Base-by-base conservation (phyloP, 2,888 invertebrate genomes). In the Periphyllus acericola region DNA sequence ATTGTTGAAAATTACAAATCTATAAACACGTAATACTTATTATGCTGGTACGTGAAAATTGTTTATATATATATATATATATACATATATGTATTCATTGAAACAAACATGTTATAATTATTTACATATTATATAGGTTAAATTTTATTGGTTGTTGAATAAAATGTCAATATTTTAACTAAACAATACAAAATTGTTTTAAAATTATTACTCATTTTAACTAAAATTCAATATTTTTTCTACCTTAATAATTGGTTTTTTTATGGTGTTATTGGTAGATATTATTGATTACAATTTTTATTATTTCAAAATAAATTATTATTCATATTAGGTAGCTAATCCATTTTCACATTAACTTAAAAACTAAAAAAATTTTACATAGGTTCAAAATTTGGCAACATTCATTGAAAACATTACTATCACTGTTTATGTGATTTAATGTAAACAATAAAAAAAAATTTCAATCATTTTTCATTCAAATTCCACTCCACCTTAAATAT, bases 11-110 rank as follows among this genome's bases (percentile, higher is more conserved):
- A 25, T 34, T 34, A n/a, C 32, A 40, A 52, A 34, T 11, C 17
- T 82, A 17, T 34, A 55, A 74, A 36, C 83, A 83, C 83, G 83
- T 83, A 83, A 74, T 74, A 55, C 52, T 55, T 34, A 36, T 55
- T 74, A 46, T 55, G 5, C 14, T 74, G 34, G 83, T 36, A 83
- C 83, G 83, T 83, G 83, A 36, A 74, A 36, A 36, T 83, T 55
- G 32, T 82, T 14, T 60, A 25, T 60, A 60, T 60, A 55, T 55
- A 4, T 55, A 55, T 55, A 21, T 5, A 55, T 21, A 4, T 46
- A 46, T 11, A 46, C 46, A 46, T 46, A 46, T 46, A 19, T 55
- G 19, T 5, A 55, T 55, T 21, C 21, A 21, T 21, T 55, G 19
- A 55, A 5, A 52, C 55, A 55, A 55, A 55, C 55, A 55, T 55